Evolutionary conservation across 2,888 invertebrate species (phyloP).

Genomic region (Andrena haemorrhoa): DNA sequence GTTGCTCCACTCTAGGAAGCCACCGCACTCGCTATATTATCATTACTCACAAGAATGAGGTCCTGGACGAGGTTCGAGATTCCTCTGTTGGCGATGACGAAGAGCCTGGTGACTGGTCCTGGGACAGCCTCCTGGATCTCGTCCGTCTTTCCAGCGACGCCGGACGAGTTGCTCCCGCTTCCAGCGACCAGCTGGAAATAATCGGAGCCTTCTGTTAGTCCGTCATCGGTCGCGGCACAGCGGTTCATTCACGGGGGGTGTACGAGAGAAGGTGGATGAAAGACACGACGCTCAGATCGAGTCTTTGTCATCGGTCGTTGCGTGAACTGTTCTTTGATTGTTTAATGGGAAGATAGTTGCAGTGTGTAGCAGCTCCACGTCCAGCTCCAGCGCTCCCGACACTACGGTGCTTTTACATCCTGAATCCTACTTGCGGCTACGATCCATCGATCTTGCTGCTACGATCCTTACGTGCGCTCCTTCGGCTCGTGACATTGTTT

Average conservation of each 20-base stretch:
- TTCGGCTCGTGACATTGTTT: constrained; percentile 67
- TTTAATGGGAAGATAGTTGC: constrained; percentile 70
- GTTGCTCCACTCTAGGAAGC: not conserved
- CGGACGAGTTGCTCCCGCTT: constrained; percentile 87
- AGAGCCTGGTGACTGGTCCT: constrained; percentile 94
- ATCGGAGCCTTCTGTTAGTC: constrained; percentile 31
- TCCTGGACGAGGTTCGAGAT: constrained; percentile 95
- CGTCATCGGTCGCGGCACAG: not conserved
- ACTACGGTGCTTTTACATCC: constrained; percentile 82
- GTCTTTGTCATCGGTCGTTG: constrained; percentile 46
- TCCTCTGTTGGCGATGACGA: constrained; percentile 95
- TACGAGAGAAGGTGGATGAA: constrained; percentile 46
- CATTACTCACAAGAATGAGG: constrained; percentile 90
- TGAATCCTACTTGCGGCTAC: constrained; percentile 74
- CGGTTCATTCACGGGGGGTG: constrained; percentile 15
- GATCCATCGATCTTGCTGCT: constrained; percentile 80
- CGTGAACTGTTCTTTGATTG: constrained; percentile 56
- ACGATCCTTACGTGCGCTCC: constrained; percentile 77
- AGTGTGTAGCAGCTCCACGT: constrained; percentile 81
- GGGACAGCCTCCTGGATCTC: constrained; percentile 91
- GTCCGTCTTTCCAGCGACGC: constrained; percentile 71
- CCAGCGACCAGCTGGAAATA: constrained; percentile 91
- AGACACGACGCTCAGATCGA: constrained; percentile 30
- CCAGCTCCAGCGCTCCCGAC: constrained; percentile 84
- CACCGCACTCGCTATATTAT: not conserved